phyloP scores from a whole-genome alignment of 1,140 invertebrate species.

The Caenorhabditis inopinata region DNA sequence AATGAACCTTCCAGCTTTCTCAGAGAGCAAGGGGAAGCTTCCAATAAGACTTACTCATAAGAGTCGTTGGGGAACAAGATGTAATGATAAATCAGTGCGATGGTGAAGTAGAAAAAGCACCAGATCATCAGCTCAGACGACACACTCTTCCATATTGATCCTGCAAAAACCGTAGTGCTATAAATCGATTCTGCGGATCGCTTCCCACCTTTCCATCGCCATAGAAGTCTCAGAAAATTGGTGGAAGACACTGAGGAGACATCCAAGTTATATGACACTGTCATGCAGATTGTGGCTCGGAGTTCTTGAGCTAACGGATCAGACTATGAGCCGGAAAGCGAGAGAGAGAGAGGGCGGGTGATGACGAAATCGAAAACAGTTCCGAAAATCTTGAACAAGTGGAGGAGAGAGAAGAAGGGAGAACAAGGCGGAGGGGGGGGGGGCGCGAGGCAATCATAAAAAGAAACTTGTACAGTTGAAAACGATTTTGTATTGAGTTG shows the following conservation, averaged over 20 bases:
- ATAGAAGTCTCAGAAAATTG: not conserved
- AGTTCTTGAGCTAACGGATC: too few relatives aligned
- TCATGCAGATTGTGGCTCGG: not conserved
- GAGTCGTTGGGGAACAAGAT: not conserved
- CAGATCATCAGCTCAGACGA: not conserved
- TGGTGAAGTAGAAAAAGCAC: not conserved
- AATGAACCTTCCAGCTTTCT: too few relatives aligned
- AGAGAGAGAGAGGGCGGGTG: too few relatives aligned
- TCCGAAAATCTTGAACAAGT: not conserved
- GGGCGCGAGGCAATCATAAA: not conserved
- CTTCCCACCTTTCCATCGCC: not conserved
- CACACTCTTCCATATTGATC: conserved; percentile 7
- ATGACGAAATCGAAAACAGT: too few relatives aligned
- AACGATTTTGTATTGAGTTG: too few relatives aligned
- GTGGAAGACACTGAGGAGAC: not conserved
- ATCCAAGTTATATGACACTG: not conserved
- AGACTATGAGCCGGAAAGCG: too few relatives aligned
- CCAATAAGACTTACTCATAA: not conserved
- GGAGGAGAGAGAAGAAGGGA: not conserved
- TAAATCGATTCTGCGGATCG: not conserved
- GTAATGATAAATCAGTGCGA: not conserved
- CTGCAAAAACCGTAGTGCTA: not conserved
- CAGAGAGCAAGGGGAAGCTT: too few relatives aligned
- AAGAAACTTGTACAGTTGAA: not conserved
- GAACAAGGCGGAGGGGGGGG: not conserved